Evolutionary conservation across 2,113 vertebrate species (phyloP).

Genomic region (Myxocyprinus asiaticus): DNA sequence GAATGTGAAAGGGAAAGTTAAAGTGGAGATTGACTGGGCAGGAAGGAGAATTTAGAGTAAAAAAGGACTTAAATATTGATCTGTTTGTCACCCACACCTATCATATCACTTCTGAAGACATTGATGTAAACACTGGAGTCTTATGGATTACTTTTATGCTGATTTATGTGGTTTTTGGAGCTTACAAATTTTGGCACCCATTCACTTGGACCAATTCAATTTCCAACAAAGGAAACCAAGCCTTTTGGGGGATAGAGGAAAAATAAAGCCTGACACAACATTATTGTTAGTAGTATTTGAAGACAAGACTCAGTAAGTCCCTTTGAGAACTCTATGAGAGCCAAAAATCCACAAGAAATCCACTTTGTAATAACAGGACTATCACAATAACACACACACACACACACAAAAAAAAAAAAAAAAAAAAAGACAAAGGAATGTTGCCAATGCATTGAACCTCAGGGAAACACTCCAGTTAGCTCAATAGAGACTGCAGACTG

Average conservation of each 20-base stretch:
- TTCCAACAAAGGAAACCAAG: constrained; percentile 1
- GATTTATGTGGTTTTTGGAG: no score
- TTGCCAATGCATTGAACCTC: constrained; percentile 8
- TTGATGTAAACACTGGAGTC: no score
- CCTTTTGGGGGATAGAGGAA: not conserved
- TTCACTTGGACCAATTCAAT: not conserved
- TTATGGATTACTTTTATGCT: no score
- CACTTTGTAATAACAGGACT: constrained; percentile 35
- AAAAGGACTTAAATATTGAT: no score
- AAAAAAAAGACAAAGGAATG: constrained; percentile 22
- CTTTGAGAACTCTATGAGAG: not conserved
- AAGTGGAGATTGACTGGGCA: no score
- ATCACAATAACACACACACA: constrained; percentile 35
- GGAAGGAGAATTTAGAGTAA: no score
- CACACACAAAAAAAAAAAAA: no score
- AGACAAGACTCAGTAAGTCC: no score
- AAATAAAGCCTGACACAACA: not conserved
- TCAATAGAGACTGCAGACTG: constrained; percentile 14
- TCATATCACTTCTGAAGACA: no score
- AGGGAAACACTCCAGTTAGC: constrained; percentile 11
- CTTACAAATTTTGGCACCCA: no score
- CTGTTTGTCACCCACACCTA: no score
- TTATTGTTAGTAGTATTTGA: constrained; percentile 14
- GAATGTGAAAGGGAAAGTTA: no score
- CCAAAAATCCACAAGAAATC: constrained; percentile 26